Conservation (phyloP, 2,113 vertebrate genomes). For the Aldabrachelys gigantea region DNA sequence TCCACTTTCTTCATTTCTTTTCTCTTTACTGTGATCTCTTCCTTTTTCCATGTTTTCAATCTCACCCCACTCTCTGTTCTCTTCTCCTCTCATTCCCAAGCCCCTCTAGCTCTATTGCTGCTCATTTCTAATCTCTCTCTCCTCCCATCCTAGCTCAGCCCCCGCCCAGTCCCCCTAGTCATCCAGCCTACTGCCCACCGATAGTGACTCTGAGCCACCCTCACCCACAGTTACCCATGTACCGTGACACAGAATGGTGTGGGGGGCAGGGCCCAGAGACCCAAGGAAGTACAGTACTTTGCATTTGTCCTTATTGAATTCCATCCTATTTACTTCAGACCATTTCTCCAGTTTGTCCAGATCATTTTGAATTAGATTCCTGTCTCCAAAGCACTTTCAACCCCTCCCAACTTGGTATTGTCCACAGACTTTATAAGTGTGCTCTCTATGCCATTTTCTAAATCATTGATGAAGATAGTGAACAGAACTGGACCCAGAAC, state of each 20-base stretch:
- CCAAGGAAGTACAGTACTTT: not conserved
- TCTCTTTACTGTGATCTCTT: not conserved
- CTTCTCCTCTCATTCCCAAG: not conserved
- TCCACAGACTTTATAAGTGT: too few relatives aligned
- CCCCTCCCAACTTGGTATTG: too few relatives aligned
- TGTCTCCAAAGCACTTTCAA: too few relatives aligned
- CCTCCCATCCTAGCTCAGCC: not conserved
- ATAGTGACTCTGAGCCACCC: not conserved
- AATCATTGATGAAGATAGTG: too few relatives aligned
- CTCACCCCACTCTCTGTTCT: not conserved
- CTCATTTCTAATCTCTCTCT: not conserved
- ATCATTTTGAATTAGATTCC: too few relatives aligned
- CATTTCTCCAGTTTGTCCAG: too few relatives aligned
- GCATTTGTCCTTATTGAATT: too few relatives aligned
- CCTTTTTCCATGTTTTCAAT: not conserved
- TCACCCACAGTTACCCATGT: not conserved
- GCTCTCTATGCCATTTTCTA: too few relatives aligned
- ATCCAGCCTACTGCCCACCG: not conserved
- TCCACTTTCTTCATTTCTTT: not conserved
- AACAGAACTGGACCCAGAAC: too few relatives aligned
- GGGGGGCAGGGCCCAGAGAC: not conserved
- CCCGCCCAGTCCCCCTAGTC: not conserved
- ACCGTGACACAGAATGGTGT: not conserved
- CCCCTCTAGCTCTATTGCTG: not conserved
- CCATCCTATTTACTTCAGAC: too few relatives aligned